phyloP scores from a whole-genome alignment of 2,888 invertebrate species.

The Drosophila histrio region DNA sequence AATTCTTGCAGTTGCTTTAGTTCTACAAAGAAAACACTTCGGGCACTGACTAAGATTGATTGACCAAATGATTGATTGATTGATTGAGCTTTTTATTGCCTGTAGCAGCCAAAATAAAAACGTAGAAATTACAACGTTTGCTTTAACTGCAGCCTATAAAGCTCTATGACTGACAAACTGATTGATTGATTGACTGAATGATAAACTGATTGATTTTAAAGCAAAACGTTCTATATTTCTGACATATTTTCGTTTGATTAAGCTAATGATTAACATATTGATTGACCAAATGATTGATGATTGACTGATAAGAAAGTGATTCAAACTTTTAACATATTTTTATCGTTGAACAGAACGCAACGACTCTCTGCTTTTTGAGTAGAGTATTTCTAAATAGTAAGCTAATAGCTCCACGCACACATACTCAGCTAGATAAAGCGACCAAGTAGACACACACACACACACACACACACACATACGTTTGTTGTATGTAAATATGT shows the following conservation, averaged over 20 bases:
- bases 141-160: no score
- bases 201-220: neutral
- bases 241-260: neutral
- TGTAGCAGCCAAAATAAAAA: no score
- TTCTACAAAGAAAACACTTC: neutral
- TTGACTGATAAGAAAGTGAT: no score
- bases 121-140: no score
- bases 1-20: neutral
- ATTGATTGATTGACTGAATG: neutral
- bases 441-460: constrained; percentile 23
- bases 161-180: neutral
- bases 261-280: neutral
- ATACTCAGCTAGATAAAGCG: constrained; percentile 33
- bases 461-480: constrained; percentile 36
- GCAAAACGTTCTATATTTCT: no score
- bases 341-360: neutral
- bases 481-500: constrained; percentile 63
- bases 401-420: constrained; percentile 63
- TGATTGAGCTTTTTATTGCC: neutral
- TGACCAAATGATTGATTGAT: neutral
- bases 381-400: constrained; percentile 46
- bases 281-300: neutral
- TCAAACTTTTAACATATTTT: no score
- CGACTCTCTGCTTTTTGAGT: neutral
- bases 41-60: neutral